Evolutionary conservation across 2,797 vertebrate species (phyloP), one percentile per base, ranked within the genome.

Genomic region (Acanthurus lineatus): DNA sequence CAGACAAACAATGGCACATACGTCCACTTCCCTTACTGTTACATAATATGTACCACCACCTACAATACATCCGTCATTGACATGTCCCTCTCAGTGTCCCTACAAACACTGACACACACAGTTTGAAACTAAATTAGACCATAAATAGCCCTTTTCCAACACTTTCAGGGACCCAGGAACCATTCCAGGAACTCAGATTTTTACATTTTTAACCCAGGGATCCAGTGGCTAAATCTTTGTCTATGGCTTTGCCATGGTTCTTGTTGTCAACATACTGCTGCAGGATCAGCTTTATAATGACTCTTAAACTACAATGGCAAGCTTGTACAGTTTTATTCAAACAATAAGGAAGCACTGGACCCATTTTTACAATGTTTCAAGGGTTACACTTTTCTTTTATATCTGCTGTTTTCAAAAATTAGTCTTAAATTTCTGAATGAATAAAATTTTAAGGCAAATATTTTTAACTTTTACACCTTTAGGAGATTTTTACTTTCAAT

Each of bases 141-240:
- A 48, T 45, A 2, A 77, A 68, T 60, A 84, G 84, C 56, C 69
- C 17, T 0, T 77, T 87, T 78, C 38, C 25, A 76, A 53, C 40
- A 0, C 19, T 73, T 64, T 69, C 38, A 54, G 32, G 32, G n/a
- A 54, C 42, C n/a, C 49, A 71, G 51, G 48, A 75, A 71, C 48
- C 4, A 1, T 57, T 70, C 52, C 38, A 72, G 48, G 28, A 78
- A 32, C 45, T 35, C 11, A 58, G 16, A 19, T 45, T 48, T 49
- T 38, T 32, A 9, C 53, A 12, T 2, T 1, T 60, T 59, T 57
- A 3, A 54, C 2, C 51, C 58, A 19, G 57, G 20, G 4, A 28
- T 40, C 49, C 28, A 38, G 5, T 32, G 2, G 3, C 51, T 35
- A 22, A 32, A 38, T 38, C 32, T 35, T 35, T 35, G 32, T 67